Base-by-base conservation (phyloP, 2,113 vertebrate species). In the Oryzias javanicus region DNA sequence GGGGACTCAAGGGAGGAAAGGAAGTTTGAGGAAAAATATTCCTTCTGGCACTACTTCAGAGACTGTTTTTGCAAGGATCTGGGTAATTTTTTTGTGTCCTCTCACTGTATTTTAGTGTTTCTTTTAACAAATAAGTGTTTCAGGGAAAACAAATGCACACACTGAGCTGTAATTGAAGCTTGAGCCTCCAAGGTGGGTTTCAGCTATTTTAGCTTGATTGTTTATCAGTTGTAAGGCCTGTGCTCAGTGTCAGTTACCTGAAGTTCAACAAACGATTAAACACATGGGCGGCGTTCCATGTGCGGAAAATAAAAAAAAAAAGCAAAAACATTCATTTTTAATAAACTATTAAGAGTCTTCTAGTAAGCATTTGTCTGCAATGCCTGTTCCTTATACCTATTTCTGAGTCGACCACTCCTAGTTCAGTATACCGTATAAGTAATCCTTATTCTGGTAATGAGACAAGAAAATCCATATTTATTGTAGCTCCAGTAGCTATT, bases 21-120 rank as follows among this genome's bases (percentile, higher is more conserved):
- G 51, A 52, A 67, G 78, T 87, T 84, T 87, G 70, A 61, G 80
- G 64, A 72, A 60, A 66, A 78, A 65, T 67, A 75, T 85, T 71
- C 68, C 82, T 70, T 74, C 81, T 86, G 81, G 83, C 81, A 40
- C 20, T 45, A 42, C 65, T 81, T 84, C 78, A 81, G 29, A 77
- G 58, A 69, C 60, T 66, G 73, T 84, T 83, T 55, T 70, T 83
- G 83, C 81, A 81, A 74, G 72, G 74, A 69, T 56, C 64, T 77
- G 67, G 70, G 53, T 66, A 69, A 74, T 81, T 80, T 78, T 84
- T 59, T 70, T 55, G 65, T 67, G 24, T 47, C 19, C 55, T 64
- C 74, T 67, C 67, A 54, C 74, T 60, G 29, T 41, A 52, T 78
- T 67, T 41, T 60, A 59, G 79, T 74, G 58, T 76, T 84, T 57